Evolutionary conservation across 2,888 invertebrate species (phyloP), one percentile per base, ranked within the genome.

Genomic region (Acronicta alni): DNA sequence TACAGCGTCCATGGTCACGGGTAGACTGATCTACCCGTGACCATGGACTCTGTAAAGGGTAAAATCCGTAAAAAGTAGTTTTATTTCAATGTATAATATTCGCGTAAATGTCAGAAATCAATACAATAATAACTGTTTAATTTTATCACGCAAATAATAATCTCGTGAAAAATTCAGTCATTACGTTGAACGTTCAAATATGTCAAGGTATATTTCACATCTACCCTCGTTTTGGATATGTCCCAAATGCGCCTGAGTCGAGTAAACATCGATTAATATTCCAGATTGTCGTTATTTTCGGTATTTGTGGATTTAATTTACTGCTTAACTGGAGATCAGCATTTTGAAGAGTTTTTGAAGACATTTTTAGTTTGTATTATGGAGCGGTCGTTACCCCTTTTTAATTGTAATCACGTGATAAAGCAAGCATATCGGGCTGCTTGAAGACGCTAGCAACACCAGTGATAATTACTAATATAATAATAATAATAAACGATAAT

Each of bases 261-360:
- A 53, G 80, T 77, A 80, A 79, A 80, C 79, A 79, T 58, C 77
- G 46, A 81, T 81, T 81, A 81, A 80, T 80, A 80, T 68, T 64
- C 56, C 53, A 66, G 63, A 68, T 69, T 53, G 64, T 42, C 51
- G 60, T 58, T 75, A 79, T 79, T 77, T 67, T 65, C 20, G 54
- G 59, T 45, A 56, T 49, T 58, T 57, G 18, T 39, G 23, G 20
- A 49, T 53, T 52, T 57, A 61, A 76, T 76, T 57, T 64, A 61
- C 18, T 45, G 32, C 51, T 17, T 49, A 39, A 44, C 17, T 45
- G 20, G 52, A 47, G 42, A n/a, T n/a, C n/a, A n/a, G n/a, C n/a
- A n/a, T n/a, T n/a, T n/a, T 43, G 30, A 10, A 26, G 44, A n/a
- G 42, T 12, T 18, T 38, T 57, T 39, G 7, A 4, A 32, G n/a